Percentiles rank a stretch among this genome's conserved stretches.
Evolutionary conservation across 1,140 invertebrate genomes (phyloP).

Genomic region (Drosophila ironensis): DNA sequence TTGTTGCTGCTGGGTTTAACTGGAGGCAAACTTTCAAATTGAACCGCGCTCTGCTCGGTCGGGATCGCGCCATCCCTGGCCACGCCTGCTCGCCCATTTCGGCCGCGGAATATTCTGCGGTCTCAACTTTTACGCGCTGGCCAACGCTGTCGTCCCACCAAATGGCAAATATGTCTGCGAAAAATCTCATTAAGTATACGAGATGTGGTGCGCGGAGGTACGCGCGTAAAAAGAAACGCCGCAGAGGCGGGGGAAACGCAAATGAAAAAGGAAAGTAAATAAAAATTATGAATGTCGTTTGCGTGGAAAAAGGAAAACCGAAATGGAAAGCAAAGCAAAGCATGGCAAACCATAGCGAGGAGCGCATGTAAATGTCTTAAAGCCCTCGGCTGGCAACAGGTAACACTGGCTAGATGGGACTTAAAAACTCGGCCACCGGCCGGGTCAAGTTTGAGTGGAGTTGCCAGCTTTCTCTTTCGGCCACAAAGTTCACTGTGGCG

Average conservation of each 20-base stretch:
- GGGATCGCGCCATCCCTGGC: too few species aligned
- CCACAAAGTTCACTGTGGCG: conserved; percentile 30
- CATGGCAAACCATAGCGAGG: background rate
- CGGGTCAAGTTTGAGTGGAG: conserved; percentile 52
- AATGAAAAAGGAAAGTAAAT: conserved; percentile 62
- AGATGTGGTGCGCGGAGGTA: conserved; percentile 36
- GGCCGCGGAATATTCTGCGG: conserved; percentile 60
- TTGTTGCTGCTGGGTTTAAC: conserved; percentile 71
- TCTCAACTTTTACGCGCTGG: conserved; percentile 51
- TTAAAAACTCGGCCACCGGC: conserved; percentile 5
- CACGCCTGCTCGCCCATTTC: too few species aligned
- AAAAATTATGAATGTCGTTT: conserved; percentile 75
- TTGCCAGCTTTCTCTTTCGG: background rate
- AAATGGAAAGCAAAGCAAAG: conserved; percentile 8
- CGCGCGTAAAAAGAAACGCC: conserved; percentile 44
- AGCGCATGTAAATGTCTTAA: conserved; percentile 21
- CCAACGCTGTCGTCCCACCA: conserved; percentile 24
- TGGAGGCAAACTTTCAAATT: conserved; percentile 71
- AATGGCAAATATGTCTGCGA: conserved; percentile 75
- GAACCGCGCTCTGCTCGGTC: conserved; percentile 56
- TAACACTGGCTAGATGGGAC: conserved; percentile 21
- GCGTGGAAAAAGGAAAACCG: conserved; percentile 4
- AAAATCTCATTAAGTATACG: conserved; percentile 78
- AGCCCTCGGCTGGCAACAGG: conserved; percentile 53
- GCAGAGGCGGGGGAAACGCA: conserved; percentile 16